These are phyloP conservation scores for Phalacrocorax aristotelis DNA, from an alignment of 2,113 vertebrate genomes.

Conservation along the genomic window DNA sequence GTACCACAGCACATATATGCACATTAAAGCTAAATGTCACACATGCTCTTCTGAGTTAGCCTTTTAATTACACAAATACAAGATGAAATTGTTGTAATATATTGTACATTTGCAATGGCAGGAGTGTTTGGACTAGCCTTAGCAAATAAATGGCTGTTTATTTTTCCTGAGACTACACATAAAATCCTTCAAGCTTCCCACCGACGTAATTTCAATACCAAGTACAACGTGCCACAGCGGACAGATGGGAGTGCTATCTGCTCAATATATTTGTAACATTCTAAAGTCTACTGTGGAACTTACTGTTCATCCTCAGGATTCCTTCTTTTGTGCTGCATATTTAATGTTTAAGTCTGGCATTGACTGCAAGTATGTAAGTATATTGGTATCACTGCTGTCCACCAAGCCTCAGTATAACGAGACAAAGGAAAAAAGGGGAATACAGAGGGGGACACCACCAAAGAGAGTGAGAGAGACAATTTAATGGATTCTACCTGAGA, in stretches of 20 bases:
- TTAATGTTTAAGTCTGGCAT: slow-evolving; percentile 50
- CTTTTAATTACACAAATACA: background rate
- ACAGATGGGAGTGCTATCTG: slow-evolving; percentile 58
- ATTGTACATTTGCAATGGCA: slow-evolving; percentile 7
- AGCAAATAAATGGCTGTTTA: slow-evolving; percentile 45
- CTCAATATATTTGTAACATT: slow-evolving; percentile 51
- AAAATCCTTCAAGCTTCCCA: slow-evolving; percentile 49
- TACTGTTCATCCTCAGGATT: slow-evolving; percentile 14
- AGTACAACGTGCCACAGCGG: slow-evolving; percentile 48
- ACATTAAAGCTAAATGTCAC: background rate
- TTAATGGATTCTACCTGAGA: slow-evolving; percentile 44
- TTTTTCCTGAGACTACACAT: slow-evolving; percentile 1
- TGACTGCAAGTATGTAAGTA: background rate
- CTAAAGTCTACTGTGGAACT: slow-evolving; percentile 52
- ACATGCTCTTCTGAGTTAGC: background rate
- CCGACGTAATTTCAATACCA: slow-evolving; percentile 38
- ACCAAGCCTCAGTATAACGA: background rate
- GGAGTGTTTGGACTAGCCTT: background rate
- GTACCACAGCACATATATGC: background rate
- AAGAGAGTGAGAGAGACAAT: background rate
- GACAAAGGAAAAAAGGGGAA: background rate
- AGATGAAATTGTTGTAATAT: background rate
- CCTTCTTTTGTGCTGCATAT: slow-evolving; percentile 15
- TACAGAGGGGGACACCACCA: background rate
- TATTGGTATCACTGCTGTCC: slow-evolving; percentile 7